Percentiles rank a stretch among this genome's conserved stretches.
Conservation (phyloP, 2,797 vertebrate species). For the Myotis daubentonii region DNA sequence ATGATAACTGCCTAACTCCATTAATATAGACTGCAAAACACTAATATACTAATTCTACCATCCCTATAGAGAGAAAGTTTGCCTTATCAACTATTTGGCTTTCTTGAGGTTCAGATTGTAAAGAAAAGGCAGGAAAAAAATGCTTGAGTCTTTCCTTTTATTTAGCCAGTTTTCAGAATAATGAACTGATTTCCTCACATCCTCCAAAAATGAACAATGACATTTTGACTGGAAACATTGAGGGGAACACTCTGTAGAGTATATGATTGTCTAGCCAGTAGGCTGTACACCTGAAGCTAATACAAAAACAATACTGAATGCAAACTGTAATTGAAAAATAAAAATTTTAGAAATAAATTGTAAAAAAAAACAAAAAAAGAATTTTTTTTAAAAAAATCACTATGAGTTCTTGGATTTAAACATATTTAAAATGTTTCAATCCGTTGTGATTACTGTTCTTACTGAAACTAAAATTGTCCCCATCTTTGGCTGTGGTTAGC, state of each 20-base stretch:
- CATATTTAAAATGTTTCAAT: neutral
- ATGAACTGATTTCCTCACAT: neutral
- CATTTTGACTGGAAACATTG: neutral
- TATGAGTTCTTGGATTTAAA: neutral
- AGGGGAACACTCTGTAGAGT: neutral
- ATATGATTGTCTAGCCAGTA: neutral
- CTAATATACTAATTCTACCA: neutral
- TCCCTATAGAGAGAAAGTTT: neutral
- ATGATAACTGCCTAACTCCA: neutral
- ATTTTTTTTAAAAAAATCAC: conserved; percentile 23
- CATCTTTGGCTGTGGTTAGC: neutral
- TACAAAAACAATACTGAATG: neutral
- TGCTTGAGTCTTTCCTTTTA: neutral
- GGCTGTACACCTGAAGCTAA: neutral
- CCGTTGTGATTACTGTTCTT: neutral
- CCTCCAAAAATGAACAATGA: conserved; percentile 25
- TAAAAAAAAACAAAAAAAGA: neutral
- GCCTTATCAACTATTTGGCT: neutral
- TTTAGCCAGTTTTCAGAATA: conserved; percentile 35
- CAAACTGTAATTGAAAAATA: neutral
- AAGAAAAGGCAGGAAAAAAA: conserved; percentile 45
- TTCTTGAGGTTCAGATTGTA: neutral
- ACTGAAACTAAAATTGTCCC: conserved; percentile 4
- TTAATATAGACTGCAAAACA: neutral
- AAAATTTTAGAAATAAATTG: neutral